Base-by-base conservation (phyloP, 1,140 invertebrate species). In the Microplitis demolitor region DNA sequence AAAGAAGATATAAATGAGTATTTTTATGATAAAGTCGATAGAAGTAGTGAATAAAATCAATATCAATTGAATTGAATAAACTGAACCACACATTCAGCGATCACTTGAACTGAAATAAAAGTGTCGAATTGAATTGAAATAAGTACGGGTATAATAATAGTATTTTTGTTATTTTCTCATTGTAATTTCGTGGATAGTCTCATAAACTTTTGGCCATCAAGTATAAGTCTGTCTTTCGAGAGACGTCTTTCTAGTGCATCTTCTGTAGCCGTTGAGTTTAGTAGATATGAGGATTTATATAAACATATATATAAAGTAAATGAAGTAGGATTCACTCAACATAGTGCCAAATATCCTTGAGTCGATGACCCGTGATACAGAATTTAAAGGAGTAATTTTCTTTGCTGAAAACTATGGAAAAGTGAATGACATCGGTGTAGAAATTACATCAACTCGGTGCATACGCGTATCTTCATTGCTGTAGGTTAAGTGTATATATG, bases 41-140 rank as follows among this genome's bases (percentile, higher is more conserved):
- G 16, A 62, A 60, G 24, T 51, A 33, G 51, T 62, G 45, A 66
- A 72, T 70, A 70, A 70, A 34, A 45, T n/a, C 34, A 16, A 70
- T 70, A 39, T 31, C 70, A 66, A 66, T 71, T 37, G 62, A 58
- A 71, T 71, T 67, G 54, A 67, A 72, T 72, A 67, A 67, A 67
- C 13, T 13, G 39, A 56, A 66, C 35, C 39, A 66, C 34, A 39
- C 45, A 60, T 72, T 56, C 45, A 11, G 35, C 45, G 11, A 71
- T 53, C 61, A 64, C 50, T 63, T 35, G 13, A 37, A 16, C 4
- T 14, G 54, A 58, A 45, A 69, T 69, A 73, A 73, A 67, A 73
- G 56, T 69, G 66, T 62, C 58, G 72, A 69, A 54, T 50, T 3
- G 53, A 51, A 72, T 72, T 62, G 71, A 66, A 67, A 72, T 45